These are phyloP conservation scores for Phacellophora camtschatica DNA, from an alignment of 30 jellyfish, hydroid and myxozoan genomes.

Conservation along the genomic window DNA sequence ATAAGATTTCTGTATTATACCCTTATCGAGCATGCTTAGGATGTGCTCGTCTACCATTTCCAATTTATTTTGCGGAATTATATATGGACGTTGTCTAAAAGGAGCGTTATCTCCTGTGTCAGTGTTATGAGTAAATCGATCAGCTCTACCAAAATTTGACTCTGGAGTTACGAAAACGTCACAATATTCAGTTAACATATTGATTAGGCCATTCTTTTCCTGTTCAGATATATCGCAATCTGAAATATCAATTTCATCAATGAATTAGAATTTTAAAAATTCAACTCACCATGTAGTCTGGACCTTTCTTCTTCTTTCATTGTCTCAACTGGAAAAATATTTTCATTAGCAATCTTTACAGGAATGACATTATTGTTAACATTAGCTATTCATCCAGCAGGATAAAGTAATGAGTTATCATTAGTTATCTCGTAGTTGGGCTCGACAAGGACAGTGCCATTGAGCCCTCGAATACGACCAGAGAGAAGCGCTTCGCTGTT, in stretches of 20 bases:
- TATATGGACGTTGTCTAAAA: no score
- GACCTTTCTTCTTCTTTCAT: no score
- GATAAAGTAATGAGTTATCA: background rate
- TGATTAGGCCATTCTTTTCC: no score
- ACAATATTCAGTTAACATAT: no score
- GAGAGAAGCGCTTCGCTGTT: slow-evolving; percentile 1
- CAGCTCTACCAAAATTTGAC: no score
- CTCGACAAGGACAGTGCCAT: slow-evolving; percentile 19
- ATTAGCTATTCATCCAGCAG: slow-evolving; percentile 4
- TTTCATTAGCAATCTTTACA: background rate
- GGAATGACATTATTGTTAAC: background rate
- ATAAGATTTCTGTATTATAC: background rate
- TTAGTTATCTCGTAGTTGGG: slow-evolving; percentile 39
- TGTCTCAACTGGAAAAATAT: slow-evolving; percentile 18
- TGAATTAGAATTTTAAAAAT: no score
- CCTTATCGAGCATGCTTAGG: slow-evolving; percentile 11
- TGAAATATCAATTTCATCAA: no score
- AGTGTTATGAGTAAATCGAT: no score
- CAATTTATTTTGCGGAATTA: background rate
- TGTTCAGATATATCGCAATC: no score
- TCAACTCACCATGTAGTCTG: no score
- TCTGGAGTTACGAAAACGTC: no score
- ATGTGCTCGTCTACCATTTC: background rate
- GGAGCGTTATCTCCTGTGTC: no score
- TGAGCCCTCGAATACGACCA: background rate